These are phyloP conservation scores for Sinosuthora webbiana DNA, from an alignment of 2,113 vertebrate genomes.

Conservation along the genomic window DNA sequence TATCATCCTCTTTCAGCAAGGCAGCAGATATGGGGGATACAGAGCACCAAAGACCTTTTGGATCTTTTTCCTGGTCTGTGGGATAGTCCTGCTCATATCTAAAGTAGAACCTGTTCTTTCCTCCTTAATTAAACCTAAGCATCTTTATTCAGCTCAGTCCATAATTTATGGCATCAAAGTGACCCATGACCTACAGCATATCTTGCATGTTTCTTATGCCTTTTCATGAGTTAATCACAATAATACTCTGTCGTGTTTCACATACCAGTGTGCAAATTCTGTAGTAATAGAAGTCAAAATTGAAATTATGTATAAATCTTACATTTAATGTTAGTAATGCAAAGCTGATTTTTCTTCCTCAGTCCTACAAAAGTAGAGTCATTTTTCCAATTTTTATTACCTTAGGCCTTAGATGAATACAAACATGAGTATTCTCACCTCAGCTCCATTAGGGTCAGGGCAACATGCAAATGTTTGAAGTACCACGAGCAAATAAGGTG, in stretches of 20 bases:
- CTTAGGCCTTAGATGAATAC: neutral
- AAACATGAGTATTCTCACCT: neutral
- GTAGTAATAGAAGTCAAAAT: neutral
- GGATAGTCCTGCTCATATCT: neutral
- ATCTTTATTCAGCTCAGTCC: neutral
- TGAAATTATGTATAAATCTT: neutral
- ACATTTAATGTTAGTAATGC: neutral
- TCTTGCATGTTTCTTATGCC: neutral
- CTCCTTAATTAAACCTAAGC: neutral
- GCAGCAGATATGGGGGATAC: neutral
- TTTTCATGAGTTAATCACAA: neutral
- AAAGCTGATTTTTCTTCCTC: neutral
- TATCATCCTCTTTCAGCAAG: neutral
- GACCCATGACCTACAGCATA: neutral
- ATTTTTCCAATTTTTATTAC: neutral
- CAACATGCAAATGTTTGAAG: neutral
- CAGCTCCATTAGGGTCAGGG: neutral
- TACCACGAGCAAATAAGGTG: neutral
- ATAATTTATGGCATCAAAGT: neutral
- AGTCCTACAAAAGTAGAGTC: neutral
- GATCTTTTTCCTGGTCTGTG: neutral
- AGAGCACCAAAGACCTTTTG: neutral
- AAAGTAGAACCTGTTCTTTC: neutral
- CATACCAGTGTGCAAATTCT: neutral
- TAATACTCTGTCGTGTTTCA: neutral